Base-by-base conservation (phyloP, 2,888 invertebrate genomes). In the Kryphioiulus occultus region DNA sequence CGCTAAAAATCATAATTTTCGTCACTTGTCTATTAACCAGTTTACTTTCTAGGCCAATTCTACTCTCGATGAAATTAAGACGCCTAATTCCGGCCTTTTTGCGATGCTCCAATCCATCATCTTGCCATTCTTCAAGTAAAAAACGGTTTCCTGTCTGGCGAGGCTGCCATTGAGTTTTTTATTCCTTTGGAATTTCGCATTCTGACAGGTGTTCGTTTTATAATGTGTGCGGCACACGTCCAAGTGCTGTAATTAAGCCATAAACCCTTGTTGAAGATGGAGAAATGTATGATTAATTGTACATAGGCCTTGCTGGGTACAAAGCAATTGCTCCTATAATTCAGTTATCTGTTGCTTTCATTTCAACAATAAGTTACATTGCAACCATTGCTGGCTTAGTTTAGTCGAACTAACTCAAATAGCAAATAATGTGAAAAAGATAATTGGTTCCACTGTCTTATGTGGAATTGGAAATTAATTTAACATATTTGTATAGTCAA, bases 51-150 rank as follows among this genome's bases (percentile, higher is more conserved):
- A 30, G 78, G 17, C 10, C 17, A 17, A 17, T 78, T 78, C 78
- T 78, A 17, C 78, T 78, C 78, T 78, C 78, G 30, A 78, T 78
- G 17, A 30, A 78, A 78, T 78, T 78, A 78, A 78, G 30, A 32
- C 10, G 30, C 78, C 78, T 78, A 30, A 78, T 78, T 78, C 30
- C 1, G 26, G 30, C 17, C 78, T 30, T 78, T 78, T 78, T 78
- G 26, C 30, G 15, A 30, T 10, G 32, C 17, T 17, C 26, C 68
- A 68, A 68, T 68, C 68, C 68, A 68, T 68, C 68, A 68, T 68
- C 68, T 68, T 68, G 68, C 26, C 68, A 78, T 10, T 78, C 26
- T 4, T 78, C 30, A 15, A 15, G 30, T 26, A 17, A 30, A 30
- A 30, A 53, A 32, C n/a, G 53, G 19, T 44, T 68, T n/a, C 4